Percentiles rank a stretch among this genome's conserved stretches.
phyloP scores from a whole-genome alignment of 2,113 vertebrate species.

The Microtus pennsylvanicus region DNA sequence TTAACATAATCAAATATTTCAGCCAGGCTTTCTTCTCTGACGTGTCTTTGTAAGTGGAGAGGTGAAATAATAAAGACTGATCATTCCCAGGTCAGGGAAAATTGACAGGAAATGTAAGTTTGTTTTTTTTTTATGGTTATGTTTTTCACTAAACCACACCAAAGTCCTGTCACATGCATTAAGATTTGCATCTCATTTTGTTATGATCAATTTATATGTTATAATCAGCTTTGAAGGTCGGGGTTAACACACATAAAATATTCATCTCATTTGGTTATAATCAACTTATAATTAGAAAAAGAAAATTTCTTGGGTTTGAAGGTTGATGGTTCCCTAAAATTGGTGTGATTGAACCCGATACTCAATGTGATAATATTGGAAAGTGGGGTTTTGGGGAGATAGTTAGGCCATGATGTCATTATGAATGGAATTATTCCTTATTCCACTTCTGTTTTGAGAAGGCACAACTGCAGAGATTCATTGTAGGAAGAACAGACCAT shows the following conservation, averaged over 20 bases:
- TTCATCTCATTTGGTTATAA: constrained; percentile 7
- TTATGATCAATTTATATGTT: constrained; percentile 32
- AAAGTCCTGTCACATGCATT: not conserved
- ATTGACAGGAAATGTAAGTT: not conserved
- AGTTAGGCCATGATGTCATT: not conserved
- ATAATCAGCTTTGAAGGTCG: not conserved
- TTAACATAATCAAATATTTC: not conserved
- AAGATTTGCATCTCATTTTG: not conserved
- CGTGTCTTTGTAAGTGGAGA: not conserved
- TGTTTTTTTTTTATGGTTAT: constrained; percentile 12
- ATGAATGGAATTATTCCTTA: not conserved
- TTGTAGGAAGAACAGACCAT: not conserved
- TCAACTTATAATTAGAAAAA: constrained; percentile 41
- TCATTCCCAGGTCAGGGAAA: not conserved
- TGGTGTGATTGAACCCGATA: not conserved
- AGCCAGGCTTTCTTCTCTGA: not conserved
- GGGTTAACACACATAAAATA: not conserved
- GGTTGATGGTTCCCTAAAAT: not conserved
- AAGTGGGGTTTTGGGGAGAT: not conserved
- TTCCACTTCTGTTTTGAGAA: not conserved
- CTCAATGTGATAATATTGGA: not conserved
- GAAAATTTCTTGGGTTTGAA: not conserved
- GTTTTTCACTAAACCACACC: not conserved
- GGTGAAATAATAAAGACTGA: not conserved
- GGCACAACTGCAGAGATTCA: not conserved